Evolutionary conservation across 2,888 invertebrate species (phyloP).

Genomic region (Drosophila formosana): DNA sequence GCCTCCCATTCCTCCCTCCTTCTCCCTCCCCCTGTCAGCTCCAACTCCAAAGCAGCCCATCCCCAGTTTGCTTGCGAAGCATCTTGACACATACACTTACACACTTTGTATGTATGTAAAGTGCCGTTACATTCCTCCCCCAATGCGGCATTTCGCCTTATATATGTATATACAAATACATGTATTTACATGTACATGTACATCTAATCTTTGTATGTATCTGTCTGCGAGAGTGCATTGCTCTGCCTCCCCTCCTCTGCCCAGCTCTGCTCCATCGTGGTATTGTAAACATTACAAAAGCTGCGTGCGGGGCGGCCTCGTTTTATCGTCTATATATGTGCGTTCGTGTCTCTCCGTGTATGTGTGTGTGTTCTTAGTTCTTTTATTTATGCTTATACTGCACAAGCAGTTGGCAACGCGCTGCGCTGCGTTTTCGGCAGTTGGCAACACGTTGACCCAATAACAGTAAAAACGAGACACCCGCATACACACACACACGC

Average conservation of each 20-base stretch:
- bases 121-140: constrained; percentile 69
- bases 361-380: constrained; percentile 45
- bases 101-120: constrained; percentile 32
- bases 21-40: constrained; percentile 26
- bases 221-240: constrained; percentile 71
- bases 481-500: constrained; percentile 33
- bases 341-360: constrained; percentile 22
- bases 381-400: constrained; percentile 61
- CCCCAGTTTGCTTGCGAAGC: constrained; percentile 41
- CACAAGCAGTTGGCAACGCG: constrained; percentile 66
- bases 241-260: constrained; percentile 43
- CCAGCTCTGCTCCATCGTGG: constrained; percentile 16
- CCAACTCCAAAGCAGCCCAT: constrained; percentile 40
- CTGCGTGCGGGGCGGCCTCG: constrained; percentile 71
- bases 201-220: constrained; percentile 56
- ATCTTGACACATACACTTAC: constrained; percentile 38
- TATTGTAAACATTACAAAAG: constrained; percentile 77
- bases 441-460: constrained; percentile 79
- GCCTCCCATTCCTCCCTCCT: background rate
- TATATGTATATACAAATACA: constrained; percentile 15
- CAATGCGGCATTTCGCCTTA: constrained; percentile 67
- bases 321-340: constrained; percentile 42
- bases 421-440: constrained; percentile 71
- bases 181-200: constrained; percentile 14
- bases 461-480: constrained; percentile 64